Base-by-base conservation (phyloP, 2,888 invertebrate species). In the Thymelicus lineola region DNA sequence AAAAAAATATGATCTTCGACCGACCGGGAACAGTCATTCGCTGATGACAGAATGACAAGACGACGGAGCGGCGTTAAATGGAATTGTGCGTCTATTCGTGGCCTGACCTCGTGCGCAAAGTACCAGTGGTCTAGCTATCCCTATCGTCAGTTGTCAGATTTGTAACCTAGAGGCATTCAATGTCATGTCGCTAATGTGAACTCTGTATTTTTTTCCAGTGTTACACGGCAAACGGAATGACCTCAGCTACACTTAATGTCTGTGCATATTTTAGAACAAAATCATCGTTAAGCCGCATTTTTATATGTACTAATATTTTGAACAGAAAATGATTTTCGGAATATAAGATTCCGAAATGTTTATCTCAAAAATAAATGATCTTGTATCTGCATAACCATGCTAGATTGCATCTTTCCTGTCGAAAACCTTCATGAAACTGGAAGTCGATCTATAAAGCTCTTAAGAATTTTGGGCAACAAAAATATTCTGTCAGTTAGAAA, bases 141-240 rank as follows among this genome's bases (percentile, higher is more conserved):
- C 75, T 77, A 80, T 81, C 81, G 79, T 82, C 81, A 80, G 80
- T 79, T 81, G 80, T 79, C 75, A 72, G 76, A 76, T 76, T 79
- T 69, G 75, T 75, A 75, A 79, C 74, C 76, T 76, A 75, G 74
- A 74, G 74, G 55, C 53, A 45, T 55, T 35, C 65, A 82, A 80
- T 80, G 81, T 76, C 80, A 71, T 75, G 57, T 17, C 48, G 57
- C 38, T 20, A 55, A 10, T n/a, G 61, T 35, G 61, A 28, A 53
- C 38, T 35, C 38, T 50, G 59, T 50, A 38, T 60, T 62, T 57
- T 48, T 62, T 46, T 46, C 57, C 9, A 36, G 10, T 36, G 62
- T 17, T 62, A 46, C 20, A 17, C 45, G 20, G 28, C 57, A 61
- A 28, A 60, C 53, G 15, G 55, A 46, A 17, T 48, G 61, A 61